Evolutionary conservation across 2,797 vertebrate species (phyloP).

Genomic region (Urocyon cinereoargenteus): DNA sequence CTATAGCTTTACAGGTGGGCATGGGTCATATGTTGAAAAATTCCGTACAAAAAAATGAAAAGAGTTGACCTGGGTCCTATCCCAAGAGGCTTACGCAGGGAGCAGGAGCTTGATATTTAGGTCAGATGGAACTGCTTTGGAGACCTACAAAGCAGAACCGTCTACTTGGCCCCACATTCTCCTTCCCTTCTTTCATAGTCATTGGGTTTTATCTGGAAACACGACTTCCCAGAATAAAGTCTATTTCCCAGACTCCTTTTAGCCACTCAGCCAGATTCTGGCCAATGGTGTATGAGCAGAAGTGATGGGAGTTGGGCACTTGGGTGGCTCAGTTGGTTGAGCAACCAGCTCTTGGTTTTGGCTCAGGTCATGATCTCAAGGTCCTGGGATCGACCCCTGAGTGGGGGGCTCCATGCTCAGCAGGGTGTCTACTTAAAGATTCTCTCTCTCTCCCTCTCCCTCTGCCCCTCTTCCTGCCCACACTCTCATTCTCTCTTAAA

Average conservation of each 20-base stretch:
- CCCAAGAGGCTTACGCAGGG: neutral
- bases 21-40: neutral
- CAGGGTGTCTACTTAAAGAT: neutral
- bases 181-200: neutral
- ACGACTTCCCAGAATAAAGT: neutral
- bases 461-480: neutral
- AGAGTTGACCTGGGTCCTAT: neutral
- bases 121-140: neutral
- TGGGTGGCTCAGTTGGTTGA: neutral
- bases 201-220: neutral
- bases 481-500: neutral
- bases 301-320: neutral
- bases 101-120: neutral
- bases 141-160: neutral
- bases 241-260: neutral
- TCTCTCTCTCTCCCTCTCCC: neutral
- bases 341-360: neutral
- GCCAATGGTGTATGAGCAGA: neutral
- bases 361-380: neutral
- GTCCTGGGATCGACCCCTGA: neutral
- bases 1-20: neutral
- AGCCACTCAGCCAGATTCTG: neutral
- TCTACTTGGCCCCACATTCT: neutral
- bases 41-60: neutral
- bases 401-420: neutral